Evolutionary conservation across 2,113 vertebrate genomes (phyloP), one percentile per base, ranked within the genome.

Genomic region (Desmodus rotundus): DNA sequence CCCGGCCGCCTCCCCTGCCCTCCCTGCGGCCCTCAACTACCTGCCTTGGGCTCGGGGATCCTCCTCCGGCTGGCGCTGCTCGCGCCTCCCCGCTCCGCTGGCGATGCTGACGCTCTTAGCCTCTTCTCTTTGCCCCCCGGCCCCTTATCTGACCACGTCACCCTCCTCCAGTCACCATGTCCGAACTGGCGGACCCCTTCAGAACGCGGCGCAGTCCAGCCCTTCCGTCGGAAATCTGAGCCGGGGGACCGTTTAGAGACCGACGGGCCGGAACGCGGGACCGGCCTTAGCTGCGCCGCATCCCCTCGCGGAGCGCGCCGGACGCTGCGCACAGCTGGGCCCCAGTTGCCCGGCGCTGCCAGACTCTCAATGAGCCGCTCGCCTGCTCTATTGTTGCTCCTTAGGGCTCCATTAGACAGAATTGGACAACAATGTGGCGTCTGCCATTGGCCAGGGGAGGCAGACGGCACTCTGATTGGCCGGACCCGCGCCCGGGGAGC

Each of bases 401-500:
- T 98, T 98, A 98, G 99, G 98, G 99, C 99, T 99, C 99, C 99
- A 99, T 99, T 99, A 99, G 99, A 99, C 99, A 99, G 99, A 98
- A 99, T 99, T 99, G 99, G 99, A 99, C 99, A 99, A 99, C 99
- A 99, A 99, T 99, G 99, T 99, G 99, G 99, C 99, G 98, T 96
- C 99, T 99, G 99, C 99, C 98, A 99, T 99, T 99, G 99, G 99
- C 98, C 99, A 98, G 96, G 97, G 98, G 98, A 98, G 98, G 98
- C 98, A 98, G 98, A 98, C 98, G 97, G 98, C 98, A 68, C 98
- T 98, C 99, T 99, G 99, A 99, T 99, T 99, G 99, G 99, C 98
- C 98, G 97, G 97, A 93, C 97, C 96, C 95, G 95, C 97, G 96
- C 97, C 97, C 96, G 89, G 96, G 96, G 97, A 97, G 97, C 96